Conservation (phyloP, 1,140 invertebrate species). For the Chlorops oryzae region DNA sequence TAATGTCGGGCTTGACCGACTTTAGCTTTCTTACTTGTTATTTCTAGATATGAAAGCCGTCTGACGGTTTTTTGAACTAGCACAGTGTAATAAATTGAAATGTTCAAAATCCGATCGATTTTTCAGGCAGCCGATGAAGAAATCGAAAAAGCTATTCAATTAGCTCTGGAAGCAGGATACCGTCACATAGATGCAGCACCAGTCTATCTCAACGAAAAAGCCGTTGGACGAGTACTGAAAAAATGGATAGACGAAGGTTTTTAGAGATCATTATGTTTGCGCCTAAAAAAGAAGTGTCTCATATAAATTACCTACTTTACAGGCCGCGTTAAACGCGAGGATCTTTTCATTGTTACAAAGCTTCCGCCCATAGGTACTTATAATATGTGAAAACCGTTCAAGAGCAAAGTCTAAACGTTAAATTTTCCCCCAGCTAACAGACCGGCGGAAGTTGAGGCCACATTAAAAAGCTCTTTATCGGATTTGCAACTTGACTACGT, state of each 20-base stretch:
- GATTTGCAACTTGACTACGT: slow-evolving; percentile 72
- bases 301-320: too few species aligned
- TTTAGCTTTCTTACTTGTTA: too few species aligned
- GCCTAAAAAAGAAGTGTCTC: too few species aligned
- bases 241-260: slow-evolving; percentile 67
- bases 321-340: slow-evolving; percentile 65
- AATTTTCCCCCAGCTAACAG: slow-evolving; percentile 60
- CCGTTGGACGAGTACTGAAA: slow-evolving; percentile 69
- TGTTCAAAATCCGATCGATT: neutral
- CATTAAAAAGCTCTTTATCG: slow-evolving; percentile 64
- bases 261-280: too few species aligned
- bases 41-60: too few species aligned
- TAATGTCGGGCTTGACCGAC: too few species aligned
- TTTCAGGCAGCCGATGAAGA: slow-evolving; percentile 61
- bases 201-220: slow-evolving; percentile 74
- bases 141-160: slow-evolving; percentile 61
- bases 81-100: neutral
- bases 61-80: too few species aligned
- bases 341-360: slow-evolving; percentile 78
- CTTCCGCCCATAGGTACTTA: slow-evolving; percentile 51
- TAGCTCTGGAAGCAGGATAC: slow-evolving; percentile 54
- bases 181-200: slow-evolving; percentile 76
- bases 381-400: neutral
- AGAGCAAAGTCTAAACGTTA: slow-evolving; percentile 18
- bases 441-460: slow-evolving; percentile 64